Evolutionary conservation across 2,888 invertebrate genomes (phyloP), one percentile per base, ranked within the genome.

Genomic region (Julus scandinavius): DNA sequence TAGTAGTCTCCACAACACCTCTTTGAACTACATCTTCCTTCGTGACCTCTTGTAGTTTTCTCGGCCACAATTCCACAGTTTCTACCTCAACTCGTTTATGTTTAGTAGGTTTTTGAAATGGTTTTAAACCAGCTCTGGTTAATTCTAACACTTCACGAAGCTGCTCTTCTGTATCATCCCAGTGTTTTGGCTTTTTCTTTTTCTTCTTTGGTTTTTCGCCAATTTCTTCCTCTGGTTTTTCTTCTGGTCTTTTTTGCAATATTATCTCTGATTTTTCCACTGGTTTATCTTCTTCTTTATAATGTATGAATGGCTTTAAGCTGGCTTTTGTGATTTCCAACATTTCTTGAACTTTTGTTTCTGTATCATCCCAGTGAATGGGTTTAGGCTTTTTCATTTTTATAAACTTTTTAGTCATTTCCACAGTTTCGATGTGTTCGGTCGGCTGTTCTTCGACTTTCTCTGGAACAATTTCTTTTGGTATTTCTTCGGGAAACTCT

Each of bases 401-500:
- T 54, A 9, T 29, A 15, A 87, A 2, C 50, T 49, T 58, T 45
- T 45, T 87, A 50, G 87, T 50, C 49, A 54, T 50, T 86, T 87
- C 83, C 38, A 17, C 4, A 17, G 38, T 17, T 49, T 87, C 40
- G 63, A 84, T 87, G 41, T 88, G 45, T 58, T 88, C 86, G 5
- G 54, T 83, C 17, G 45, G 41, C 38, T 89, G 87, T 45, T 85
- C 88, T 2, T 72, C 50, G 6, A 87, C 54, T 72, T 87, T 72
- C 38, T 88, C 83, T 9, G 45, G 49, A 38, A 80, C 29, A 63
- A 83, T 49, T 20, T 89, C 89, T 49, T 83, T 40, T 38, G 89
- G 85, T 6, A 63, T 29, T 40, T 90, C 89, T 87, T 89, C 84
- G 63, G 88, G 89, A 38, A 86, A 86, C 87, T 89, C 89, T 50